Evolutionary conservation across 2,888 invertebrate genomes (phyloP).

Genomic region (Leptodirus hochenwartii): DNA sequence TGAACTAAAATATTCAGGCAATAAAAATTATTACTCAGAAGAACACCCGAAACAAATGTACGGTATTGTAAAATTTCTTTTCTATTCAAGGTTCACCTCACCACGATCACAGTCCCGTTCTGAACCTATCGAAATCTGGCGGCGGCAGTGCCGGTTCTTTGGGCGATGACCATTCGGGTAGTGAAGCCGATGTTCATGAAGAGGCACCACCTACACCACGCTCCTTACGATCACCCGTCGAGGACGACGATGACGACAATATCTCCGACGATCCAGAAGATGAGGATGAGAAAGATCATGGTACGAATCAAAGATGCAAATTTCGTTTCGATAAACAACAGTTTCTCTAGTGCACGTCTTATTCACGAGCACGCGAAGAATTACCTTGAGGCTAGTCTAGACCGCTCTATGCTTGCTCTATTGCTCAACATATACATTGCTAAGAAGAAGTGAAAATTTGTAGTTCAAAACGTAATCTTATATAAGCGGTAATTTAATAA

Average conservation of each 20-base stretch:
- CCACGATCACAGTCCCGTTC: constrained; percentile 79
- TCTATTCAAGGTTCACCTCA: constrained; percentile 41
- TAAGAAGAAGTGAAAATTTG: neutral
- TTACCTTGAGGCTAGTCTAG: no score
- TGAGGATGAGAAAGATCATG: constrained; percentile 70
- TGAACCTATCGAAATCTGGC: constrained; percentile 76
- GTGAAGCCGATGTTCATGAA: constrained; percentile 42
- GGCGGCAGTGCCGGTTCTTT: constrained; percentile 49
- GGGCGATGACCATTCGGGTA: constrained; percentile 45
- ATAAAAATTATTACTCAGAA: no score
- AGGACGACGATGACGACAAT: constrained; percentile 75
- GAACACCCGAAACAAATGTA: constrained; percentile 6
- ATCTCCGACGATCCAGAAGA: constrained; percentile 77
- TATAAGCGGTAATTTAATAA: constrained; percentile 1
- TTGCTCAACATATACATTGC: no score
- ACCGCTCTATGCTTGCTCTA: no score
- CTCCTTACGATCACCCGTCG: constrained; percentile 45
- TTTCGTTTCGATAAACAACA: constrained; percentile 14
- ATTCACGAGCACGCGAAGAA: no score
- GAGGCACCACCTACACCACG: constrained; percentile 34
- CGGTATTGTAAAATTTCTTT: no score
- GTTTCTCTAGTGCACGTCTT: constrained; percentile 8
- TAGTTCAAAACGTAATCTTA: neutral
- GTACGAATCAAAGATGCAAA: constrained; percentile 27
- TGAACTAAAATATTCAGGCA: no score